A percentile compares a stretch with the other conserved stretches of the same genome.
Conservation (phyloP, 2,113 vertebrate genomes). For the Nerophis ophidion region DNA sequence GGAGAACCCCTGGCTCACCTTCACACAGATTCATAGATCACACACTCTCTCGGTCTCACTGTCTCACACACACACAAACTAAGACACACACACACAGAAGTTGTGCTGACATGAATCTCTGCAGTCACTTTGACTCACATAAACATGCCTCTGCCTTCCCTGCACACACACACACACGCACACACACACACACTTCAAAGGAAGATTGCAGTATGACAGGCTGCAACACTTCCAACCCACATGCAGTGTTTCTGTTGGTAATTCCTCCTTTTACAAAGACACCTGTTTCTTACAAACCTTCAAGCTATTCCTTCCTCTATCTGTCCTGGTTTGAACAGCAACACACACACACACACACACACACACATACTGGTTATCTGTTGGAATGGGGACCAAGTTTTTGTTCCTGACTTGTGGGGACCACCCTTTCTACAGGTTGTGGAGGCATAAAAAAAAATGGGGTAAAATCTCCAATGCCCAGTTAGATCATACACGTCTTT, state of each 20-base stretch:
- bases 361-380: too few species aligned
- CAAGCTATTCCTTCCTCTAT: slow-evolving; percentile 23
- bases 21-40: slow-evolving; percentile 74
- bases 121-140: slow-evolving; percentile 61
- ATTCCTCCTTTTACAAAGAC: slow-evolving; percentile 41
- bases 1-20: slow-evolving; percentile 78
- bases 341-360: slow-evolving; percentile 22
- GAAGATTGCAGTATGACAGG: slow-evolving; percentile 55
- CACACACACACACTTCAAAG: slow-evolving; percentile 59
- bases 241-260: slow-evolving; percentile 35
- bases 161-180: slow-evolving; percentile 19
- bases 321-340: slow-evolving; percentile 16
- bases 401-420: too few species aligned
- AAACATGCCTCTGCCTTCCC: slow-evolving; percentile 52
- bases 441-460: too few species aligned
- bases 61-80: slow-evolving; percentile 18
- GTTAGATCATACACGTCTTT: too few species aligned
- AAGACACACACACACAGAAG: slow-evolving; percentile 27
- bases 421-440: too few species aligned
- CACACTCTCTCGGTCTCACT: slow-evolving; percentile 33
- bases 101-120: slow-evolving; percentile 61
- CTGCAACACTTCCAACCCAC: slow-evolving; percentile 58
- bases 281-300: slow-evolving; percentile 60
- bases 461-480: too few species aligned
- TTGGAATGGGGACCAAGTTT: too few species aligned